phyloP scores from a whole-genome alignment of 1,140 invertebrate genomes.

The Pantala flavescens region DNA sequence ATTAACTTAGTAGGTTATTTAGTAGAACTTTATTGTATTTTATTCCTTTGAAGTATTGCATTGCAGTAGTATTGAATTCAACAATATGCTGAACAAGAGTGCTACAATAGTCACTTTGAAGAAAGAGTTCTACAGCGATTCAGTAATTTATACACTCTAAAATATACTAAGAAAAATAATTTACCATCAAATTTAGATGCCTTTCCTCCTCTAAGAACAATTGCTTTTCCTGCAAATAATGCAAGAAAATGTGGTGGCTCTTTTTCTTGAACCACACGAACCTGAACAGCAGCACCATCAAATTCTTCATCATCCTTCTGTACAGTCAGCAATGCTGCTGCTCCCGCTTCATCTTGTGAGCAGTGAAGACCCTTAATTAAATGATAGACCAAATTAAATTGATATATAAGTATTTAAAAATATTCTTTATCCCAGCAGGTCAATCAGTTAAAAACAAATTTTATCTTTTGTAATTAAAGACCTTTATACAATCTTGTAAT shows the following conservation, averaged over 20 bases:
- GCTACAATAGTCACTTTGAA: too few relatives aligned
- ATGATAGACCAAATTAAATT: constrained; percentile 25
- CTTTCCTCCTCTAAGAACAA: constrained; percentile 48
- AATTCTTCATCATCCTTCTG: constrained; percentile 54
- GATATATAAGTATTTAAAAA: too few relatives aligned
- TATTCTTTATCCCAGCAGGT: too few relatives aligned
- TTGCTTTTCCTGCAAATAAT: constrained; percentile 78
- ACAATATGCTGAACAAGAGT: too few relatives aligned
- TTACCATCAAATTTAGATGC: constrained; percentile 29
- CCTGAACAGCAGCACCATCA: constrained; percentile 47
- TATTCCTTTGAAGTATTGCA: too few relatives aligned
- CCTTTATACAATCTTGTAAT: too few relatives aligned
- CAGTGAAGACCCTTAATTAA: constrained; percentile 53
- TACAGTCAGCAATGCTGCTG: constrained; percentile 49
- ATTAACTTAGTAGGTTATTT: too few relatives aligned
- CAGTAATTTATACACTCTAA: too few relatives aligned
- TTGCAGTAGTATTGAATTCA: too few relatives aligned
- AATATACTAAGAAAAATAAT: neutral
- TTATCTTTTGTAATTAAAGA: constrained; percentile 14
- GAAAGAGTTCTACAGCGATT: too few relatives aligned
- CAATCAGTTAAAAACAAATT: too few relatives aligned
- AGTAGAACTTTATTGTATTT: too few relatives aligned
- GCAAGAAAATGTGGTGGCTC: constrained; percentile 84
- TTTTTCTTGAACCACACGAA: constrained; percentile 74
- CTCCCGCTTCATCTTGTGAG: constrained; percentile 50